Percentiles rank a stretch among this genome's conserved stretches.
Evolutionary conservation across 2,888 invertebrate species (phyloP).

Genomic region (Oscheius sp.): DNA sequence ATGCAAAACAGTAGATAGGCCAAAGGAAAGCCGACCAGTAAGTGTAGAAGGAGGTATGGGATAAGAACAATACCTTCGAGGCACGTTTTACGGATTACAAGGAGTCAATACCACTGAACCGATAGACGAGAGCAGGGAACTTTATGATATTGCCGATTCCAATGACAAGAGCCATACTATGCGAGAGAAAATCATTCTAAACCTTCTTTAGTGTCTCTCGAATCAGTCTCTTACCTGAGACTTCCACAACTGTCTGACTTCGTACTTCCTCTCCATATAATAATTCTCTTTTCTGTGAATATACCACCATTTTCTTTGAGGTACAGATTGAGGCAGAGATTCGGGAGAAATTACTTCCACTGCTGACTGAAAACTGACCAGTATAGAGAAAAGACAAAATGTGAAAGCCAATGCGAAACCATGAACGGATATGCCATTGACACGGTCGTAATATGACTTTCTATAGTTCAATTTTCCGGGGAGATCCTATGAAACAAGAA

Average conservation of each 20-base stretch:
- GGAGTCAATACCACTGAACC: constrained; percentile 55
- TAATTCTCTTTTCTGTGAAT: constrained; percentile 47
- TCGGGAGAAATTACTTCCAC: constrained; percentile 13
- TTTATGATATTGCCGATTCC: constrained; percentile 71
- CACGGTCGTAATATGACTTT: no score
- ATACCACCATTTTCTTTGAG: constrained; percentile 47
- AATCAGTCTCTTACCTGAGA: constrained; percentile 56
- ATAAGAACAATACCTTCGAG: constrained; percentile 67
- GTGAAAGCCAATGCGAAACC: background rate
- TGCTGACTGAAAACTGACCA: constrained; percentile 20
- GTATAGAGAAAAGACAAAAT: background rate
- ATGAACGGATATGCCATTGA: no score
- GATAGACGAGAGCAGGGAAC: constrained; percentile 70
- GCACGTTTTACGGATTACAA: no score
- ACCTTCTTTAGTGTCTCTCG: background rate
- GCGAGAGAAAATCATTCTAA: constrained; percentile 69
- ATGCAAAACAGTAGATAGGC: constrained; percentile 69
- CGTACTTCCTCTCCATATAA: constrained; percentile 44
- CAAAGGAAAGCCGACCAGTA: constrained; percentile 70
- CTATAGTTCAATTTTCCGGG: no score
- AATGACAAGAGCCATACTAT: constrained; percentile 71
- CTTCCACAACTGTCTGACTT: constrained; percentile 67
- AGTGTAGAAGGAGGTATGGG: constrained; percentile 66
- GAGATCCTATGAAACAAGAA: no score
- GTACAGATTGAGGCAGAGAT: constrained; percentile 29